phyloP scores from a whole-genome alignment of 2,888 invertebrate species.

The Pocota personata region DNA sequence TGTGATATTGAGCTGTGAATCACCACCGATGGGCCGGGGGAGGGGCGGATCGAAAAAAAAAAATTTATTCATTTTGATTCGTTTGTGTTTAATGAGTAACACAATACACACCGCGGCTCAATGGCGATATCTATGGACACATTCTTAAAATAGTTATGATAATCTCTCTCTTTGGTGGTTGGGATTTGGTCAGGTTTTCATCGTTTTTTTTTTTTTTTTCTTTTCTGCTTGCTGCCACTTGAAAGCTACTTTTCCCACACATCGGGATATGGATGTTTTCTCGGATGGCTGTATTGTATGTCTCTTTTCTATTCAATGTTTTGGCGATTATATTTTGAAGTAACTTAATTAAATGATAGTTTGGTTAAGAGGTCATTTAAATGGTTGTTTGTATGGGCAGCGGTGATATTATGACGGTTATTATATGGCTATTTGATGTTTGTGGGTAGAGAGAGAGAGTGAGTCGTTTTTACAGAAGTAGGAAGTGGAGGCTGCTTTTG shows the following conservation, averaged over 20 bases:
- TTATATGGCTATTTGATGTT: conserved; percentile 39
- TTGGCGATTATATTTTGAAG: conserved; percentile 64
- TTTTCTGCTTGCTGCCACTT: conserved; percentile 5
- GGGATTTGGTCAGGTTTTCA: conserved; percentile 18
- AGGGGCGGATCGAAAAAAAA: background rate
- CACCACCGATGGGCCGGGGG: background rate
- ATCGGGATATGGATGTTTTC: conserved; percentile 13
- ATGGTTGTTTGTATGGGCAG: conserved; percentile 37
- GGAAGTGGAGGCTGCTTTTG: background rate
- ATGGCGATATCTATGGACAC: conserved; percentile 42
- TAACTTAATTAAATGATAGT: conserved; percentile 63
- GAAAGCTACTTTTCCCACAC: conserved; percentile 51
- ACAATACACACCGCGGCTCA: conserved; percentile 33
- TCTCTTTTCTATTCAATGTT: conserved; percentile 32
- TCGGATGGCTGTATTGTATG: conserved; percentile 1
- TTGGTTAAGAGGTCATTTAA: conserved; percentile 47
- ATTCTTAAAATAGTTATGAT: conserved; percentile 62
- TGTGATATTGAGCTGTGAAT: conserved; percentile 27
- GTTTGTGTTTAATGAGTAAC: conserved; percentile 65
- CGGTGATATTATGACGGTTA: conserved; percentile 35
- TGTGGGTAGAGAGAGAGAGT: background rate
- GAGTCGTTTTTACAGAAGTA: background rate
- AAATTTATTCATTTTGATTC: conserved; percentile 59
- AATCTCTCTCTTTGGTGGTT: conserved; percentile 42
- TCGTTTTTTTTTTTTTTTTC: background rate